Percentiles rank a stretch among this genome's conserved stretches.
These are phyloP conservation scores for Caenorhabditis latens DNA, from an alignment of 1,140 invertebrate genomes.

Conservation along the genomic window DNA sequence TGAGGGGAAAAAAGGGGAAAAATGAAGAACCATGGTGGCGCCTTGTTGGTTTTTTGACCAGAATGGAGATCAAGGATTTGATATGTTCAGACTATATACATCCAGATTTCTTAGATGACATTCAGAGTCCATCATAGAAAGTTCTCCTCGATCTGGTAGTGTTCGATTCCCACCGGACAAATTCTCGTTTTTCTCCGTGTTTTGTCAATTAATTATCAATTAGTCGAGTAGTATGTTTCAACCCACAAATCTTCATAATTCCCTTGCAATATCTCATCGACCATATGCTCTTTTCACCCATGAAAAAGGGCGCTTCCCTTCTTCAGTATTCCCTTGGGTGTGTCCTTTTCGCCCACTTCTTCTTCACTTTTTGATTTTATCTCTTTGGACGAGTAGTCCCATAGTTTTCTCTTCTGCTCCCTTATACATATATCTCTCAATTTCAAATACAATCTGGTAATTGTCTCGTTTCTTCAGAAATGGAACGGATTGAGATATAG, in stretches of 20 bases:
- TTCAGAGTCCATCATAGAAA: no score
- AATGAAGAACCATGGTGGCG: no score
- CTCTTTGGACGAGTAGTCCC: slow-evolving; percentile 8
- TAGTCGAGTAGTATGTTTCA: background rate
- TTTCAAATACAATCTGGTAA: slow-evolving; percentile 9
- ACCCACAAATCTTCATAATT: slow-evolving; percentile 44
- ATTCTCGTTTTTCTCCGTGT: background rate
- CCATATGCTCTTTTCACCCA: slow-evolving; percentile 37
- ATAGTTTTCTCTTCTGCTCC: slow-evolving; percentile 5
- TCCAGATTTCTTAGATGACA: no score
- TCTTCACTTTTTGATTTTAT: slow-evolving; percentile 51
- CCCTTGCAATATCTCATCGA: slow-evolving; percentile 8
- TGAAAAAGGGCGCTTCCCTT: background rate
- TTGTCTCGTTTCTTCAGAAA: background rate
- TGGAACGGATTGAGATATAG: background rate
- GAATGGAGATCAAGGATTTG: no score
- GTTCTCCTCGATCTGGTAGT: no score
- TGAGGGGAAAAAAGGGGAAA: no score
- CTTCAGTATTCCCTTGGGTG: background rate
- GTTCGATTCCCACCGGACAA: no score
- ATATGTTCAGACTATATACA: no score
- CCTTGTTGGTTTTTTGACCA: no score
- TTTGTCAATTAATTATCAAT: background rate
- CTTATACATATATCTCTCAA: background rate
- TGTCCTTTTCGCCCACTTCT: slow-evolving; percentile 50